Conservation (phyloP, 2,888 invertebrate genomes). For the Phrixothrix hirtus region DNA sequence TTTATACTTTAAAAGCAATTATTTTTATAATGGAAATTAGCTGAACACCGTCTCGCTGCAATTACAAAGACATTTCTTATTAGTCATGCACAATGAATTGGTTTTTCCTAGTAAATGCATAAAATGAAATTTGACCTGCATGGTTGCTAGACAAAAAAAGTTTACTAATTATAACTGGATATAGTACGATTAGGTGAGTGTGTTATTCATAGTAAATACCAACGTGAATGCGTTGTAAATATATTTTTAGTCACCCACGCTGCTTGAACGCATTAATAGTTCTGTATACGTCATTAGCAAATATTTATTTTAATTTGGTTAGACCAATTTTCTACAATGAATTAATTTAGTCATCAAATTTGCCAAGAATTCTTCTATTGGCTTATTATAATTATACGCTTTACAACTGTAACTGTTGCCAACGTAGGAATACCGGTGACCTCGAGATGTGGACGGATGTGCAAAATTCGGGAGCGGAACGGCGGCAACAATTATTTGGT, state of each 20-base stretch:
- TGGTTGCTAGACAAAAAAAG: no score
- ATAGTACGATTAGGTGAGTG: conserved; percentile 15
- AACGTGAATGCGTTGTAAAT: conserved; percentile 25
- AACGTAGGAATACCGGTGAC: conserved; percentile 6
- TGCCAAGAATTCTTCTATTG: conserved; percentile 9
- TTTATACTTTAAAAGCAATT: no score
- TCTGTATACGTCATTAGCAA: conserved; percentile 19
- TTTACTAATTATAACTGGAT: conserved; percentile 14
- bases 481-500: conserved; percentile 15
- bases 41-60: no score
- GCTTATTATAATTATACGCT: no score
- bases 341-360: conserved; percentile 14
- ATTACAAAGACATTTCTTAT: no score
- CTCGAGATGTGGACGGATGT: conserved; percentile 26
- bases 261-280: conserved; percentile 10
- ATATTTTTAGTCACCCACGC: conserved; percentile 22
- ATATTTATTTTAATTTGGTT: conserved; percentile 22
- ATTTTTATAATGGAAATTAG: no score
- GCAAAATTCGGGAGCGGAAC: conserved; percentile 28
- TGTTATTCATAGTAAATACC: conserved; percentile 30
- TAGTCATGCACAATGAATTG: no score
- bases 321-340: conserved; percentile 25
- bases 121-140: no score
- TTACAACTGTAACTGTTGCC: conserved; percentile 3
- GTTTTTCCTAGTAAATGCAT: no score